Base-by-base conservation (phyloP, 2,113 vertebrate species). In the Silurus asotus region DNA sequence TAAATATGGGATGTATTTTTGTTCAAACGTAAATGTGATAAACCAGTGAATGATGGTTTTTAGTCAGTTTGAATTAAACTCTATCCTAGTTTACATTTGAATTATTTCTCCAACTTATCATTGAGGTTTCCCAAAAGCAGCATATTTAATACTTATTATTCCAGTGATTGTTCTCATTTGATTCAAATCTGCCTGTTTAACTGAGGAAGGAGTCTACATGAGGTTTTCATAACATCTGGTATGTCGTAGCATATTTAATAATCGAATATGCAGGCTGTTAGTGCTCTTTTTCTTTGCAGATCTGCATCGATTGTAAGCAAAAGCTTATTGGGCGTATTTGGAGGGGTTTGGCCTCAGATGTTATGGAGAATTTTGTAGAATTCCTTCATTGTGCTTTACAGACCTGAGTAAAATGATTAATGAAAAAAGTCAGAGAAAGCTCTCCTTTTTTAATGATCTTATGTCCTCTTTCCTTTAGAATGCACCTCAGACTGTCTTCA, bases 391-490 rank as follows among this genome's bases (percentile, higher is more conserved):
- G 56, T 25, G n/a, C 25, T 53, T 25, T 37, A 84, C 15, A 62
- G 25, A 87, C 53, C 64, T 55, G 61, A 69, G 82, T 81, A 80
- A 69, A 61, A 58, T 87, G 37, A 83, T 88, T 87, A 86, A 84
- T 86, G 19, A 89, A 77, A 82, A 89, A 83, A 81, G 81, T 20
- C 81, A 81, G 82, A 84, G 56, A 84, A 51, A 87, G 61, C 83
- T 79, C 59, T 82, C 56, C 81, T 75, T 88, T 76, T 88, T 86
- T 86, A 89, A 88, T 81, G 45, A 84, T 89, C 53, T 86, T 89
- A 77, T 89, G 88, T 89, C 87, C 87, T 89, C 81, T 89, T 89
- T 88, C 86, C 84, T 87, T 87, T 88, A 89, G 88, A 89, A 88
- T 86, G 81, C 87, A 87, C 80, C 88, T 88, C 88, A 89, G 86